Evolutionary conservation across 2,888 invertebrate species (phyloP), one percentile per base, ranked within the genome.

Genomic region (Eupithecia subfuscata): DNA sequence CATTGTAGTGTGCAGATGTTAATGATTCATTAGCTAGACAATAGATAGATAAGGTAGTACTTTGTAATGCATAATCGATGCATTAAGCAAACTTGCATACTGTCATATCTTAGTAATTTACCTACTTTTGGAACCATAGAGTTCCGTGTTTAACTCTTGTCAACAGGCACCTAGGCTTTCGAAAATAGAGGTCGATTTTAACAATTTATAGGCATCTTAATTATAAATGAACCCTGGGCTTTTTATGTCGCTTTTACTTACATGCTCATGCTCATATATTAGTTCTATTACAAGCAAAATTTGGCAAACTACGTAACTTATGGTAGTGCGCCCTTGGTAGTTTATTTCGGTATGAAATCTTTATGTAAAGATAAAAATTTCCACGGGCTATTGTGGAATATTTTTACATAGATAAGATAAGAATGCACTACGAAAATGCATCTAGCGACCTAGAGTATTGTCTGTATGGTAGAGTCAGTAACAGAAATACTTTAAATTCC

Each of bases 11-110:
- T 14, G 25, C 60, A 60, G 25, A 60, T 60, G 56, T 60, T 6
- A 60, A 60, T 60, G 60, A 60, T 60, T 60, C 60, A 60, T 60
- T 12, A 60, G 60, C 60, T 25, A 25, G 12, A 60, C 60, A 60
- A 60, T 60, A 60, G 60, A 60, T 60, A 60, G 60, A 60, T 60
- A 60, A 56, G 12, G 25, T 56, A 52, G 12, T 56, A 56, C 60
- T 60, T 60, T 25, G 60, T 60, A 60, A 56, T 60, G 60, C 25
- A 6, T 60, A 60, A 25, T 60, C 25, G 60, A 25, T 60, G 60
- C 60, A 60, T 22, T 56, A 60, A 22, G 56, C 9, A 0, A 22
- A 56, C 25, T 60, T 60, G 25, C 60, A 60, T 56, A 60, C 12
- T 12, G 60, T 25, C 60, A 25, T 25, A 60, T 14, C 11, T 56